phyloP scores from a whole-genome alignment of 2,113 vertebrate genomes.

The Geothlypis trichas region DNA sequence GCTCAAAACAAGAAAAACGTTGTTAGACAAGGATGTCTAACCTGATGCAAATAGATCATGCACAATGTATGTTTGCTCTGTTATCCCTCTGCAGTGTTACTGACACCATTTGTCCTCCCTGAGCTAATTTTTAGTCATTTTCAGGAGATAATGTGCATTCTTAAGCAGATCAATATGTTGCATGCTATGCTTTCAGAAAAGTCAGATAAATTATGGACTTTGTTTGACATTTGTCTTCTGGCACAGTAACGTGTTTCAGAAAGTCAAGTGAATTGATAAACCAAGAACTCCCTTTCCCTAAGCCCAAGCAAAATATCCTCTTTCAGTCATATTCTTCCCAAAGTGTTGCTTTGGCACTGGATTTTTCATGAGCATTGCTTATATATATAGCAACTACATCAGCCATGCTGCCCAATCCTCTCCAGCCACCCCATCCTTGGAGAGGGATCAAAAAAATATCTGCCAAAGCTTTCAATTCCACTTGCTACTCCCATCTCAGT shows the following conservation, averaged over 20 bases:
- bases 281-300: not conserved
- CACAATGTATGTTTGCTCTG: not conserved
- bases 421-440: not conserved
- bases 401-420: not conserved
- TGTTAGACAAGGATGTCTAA: not conserved
- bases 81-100: not conserved
- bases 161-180: not conserved
- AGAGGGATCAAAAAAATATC: not conserved
- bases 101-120: not conserved
- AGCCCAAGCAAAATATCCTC: slow-evolving; percentile 30
- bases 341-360: not conserved
- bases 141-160: not conserved
- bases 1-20: not conserved
- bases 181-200: slow-evolving; percentile 33
- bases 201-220: slow-evolving; percentile 54
- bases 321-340: not conserved
- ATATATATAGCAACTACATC: not conserved
- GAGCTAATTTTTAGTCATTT: slow-evolving; percentile 27
- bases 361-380: not conserved
- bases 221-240: slow-evolving; percentile 45
- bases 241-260: slow-evolving; percentile 33
- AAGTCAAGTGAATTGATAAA: slow-evolving; percentile 26
- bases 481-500: not conserved
- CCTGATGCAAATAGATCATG: accelerated
- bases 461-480: not conserved